A percentile compares a stretch with the other conserved stretches of the same genome.
Evolutionary conservation across 2,113 vertebrate genomes (phyloP).

Genomic region (Uropsilus gracilis): DNA sequence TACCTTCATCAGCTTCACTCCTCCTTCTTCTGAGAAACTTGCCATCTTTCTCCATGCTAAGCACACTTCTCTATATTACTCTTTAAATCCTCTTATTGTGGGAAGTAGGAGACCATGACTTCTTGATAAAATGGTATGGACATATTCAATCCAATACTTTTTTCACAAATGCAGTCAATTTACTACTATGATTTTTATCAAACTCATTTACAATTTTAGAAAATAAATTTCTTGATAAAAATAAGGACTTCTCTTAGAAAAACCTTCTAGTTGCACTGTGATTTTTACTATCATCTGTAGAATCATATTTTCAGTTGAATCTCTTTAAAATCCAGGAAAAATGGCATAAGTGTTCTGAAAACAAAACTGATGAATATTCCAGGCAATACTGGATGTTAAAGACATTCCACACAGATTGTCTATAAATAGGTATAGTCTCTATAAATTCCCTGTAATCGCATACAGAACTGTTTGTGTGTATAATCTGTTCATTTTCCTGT

Average conservation of each 20-base stretch:
- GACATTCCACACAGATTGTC: not conserved
- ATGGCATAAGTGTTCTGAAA: not conserved
- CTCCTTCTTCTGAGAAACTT: not conserved
- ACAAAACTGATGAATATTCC: not conserved
- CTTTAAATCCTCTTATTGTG: not conserved
- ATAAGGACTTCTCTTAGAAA: not conserved
- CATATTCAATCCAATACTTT: not conserved
- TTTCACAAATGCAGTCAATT: not conserved
- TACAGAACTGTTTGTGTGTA: not conserved
- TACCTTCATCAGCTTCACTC: not conserved
- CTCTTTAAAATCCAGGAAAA: not conserved
- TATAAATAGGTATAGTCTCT: not conserved
- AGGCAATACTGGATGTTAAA: not conserved
- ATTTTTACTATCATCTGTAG: not conserved
- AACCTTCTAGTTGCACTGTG: not conserved
- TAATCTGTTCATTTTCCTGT: not conserved
- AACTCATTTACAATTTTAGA: not conserved
- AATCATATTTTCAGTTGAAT: not conserved
- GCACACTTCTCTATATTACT: not conserved
- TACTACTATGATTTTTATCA: not conserved
- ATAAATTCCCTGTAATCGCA: not conserved
- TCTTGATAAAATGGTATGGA: not conserved
- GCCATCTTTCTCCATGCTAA: not conserved
- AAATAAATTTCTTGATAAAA: slow-evolving; percentile 28
- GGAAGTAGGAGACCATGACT: not conserved